Percentiles rank a stretch among this genome's conserved stretches.
Conservation (phyloP, 2,888 invertebrate genomes). For the Heliconius hortense region DNA sequence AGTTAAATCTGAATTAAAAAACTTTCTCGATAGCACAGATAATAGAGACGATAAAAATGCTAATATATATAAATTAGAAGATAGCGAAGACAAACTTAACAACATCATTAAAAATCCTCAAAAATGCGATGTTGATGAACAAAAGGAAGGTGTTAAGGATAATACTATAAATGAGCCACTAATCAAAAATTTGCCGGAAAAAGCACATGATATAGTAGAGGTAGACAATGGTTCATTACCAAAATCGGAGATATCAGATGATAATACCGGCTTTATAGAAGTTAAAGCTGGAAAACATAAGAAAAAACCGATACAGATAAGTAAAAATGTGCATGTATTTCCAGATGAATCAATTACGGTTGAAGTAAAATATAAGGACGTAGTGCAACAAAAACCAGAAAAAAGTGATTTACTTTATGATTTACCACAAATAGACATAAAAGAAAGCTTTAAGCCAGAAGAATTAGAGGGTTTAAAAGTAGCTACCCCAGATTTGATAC, state of each 20-base stretch:
- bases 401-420: constrained; percentile 23
- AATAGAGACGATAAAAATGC: background rate
- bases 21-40: background rate
- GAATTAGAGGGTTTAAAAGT: constrained; percentile 54
- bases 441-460: constrained; percentile 48
- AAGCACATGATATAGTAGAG: background rate
- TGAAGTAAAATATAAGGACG: background rate
- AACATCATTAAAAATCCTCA: background rate
- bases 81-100: background rate
- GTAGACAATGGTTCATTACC: background rate
- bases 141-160: background rate
- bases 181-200: background rate
- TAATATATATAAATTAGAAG: background rate
- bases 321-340: constrained; percentile 22
- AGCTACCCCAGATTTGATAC: constrained; percentile 60
- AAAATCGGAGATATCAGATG: constrained; percentile 33
- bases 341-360: background rate
- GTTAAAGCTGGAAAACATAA: constrained; percentile 51
- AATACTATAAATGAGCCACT: background rate
- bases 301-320: constrained; percentile 48
- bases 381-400: background rate
- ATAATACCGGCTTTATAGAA: constrained; percentile 40
- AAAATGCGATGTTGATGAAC: background rate
- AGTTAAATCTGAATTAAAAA: constrained; percentile 41
- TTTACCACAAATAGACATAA: constrained; percentile 4